phyloP scores from a whole-genome alignment of 1,140 invertebrate species.

The Venturia canescens region DNA sequence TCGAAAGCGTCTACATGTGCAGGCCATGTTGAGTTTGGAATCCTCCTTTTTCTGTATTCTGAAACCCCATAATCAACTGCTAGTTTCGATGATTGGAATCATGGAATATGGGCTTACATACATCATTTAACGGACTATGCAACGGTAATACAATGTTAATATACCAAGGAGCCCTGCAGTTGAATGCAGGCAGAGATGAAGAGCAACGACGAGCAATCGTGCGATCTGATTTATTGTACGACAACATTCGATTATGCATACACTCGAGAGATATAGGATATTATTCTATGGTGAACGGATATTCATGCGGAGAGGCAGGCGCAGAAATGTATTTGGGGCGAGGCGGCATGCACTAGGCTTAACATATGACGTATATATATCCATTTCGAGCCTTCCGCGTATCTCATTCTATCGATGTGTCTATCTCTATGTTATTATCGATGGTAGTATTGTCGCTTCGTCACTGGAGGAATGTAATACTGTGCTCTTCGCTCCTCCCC shows the following conservation, averaged over 20 bases:
- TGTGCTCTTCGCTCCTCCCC: neutral
- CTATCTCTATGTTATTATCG: slow-evolving; percentile 17
- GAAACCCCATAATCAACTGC: neutral
- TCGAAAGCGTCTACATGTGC: neutral
- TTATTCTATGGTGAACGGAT: slow-evolving; percentile 5
- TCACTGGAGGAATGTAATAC: slow-evolving; percentile 5
- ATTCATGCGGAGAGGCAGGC: neutral
- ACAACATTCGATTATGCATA: slow-evolving; percentile 28
- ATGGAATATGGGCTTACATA: neutral
- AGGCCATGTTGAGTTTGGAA: neutral
- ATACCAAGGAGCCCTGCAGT: neutral
- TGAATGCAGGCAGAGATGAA: neutral
- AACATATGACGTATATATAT: neutral
- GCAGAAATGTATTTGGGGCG: neutral
- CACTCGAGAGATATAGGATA: slow-evolving; percentile 1
- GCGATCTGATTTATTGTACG: slow-evolving; percentile 31
- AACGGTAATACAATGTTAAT: slow-evolving; percentile 10
- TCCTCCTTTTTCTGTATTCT: neutral
- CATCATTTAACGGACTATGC: slow-evolving; percentile 8
- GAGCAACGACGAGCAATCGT: neutral
- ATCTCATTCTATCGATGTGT: neutral
- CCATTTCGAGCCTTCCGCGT: neutral
- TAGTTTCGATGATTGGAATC: neutral
- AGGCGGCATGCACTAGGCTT: neutral
- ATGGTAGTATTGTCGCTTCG: slow-evolving; percentile 4